A percentile compares a stretch with the other conserved stretches of the same genome.
phyloP scores from a whole-genome alignment of 2,797 vertebrate genomes.

The Macrochelys suwanniensis region DNA sequence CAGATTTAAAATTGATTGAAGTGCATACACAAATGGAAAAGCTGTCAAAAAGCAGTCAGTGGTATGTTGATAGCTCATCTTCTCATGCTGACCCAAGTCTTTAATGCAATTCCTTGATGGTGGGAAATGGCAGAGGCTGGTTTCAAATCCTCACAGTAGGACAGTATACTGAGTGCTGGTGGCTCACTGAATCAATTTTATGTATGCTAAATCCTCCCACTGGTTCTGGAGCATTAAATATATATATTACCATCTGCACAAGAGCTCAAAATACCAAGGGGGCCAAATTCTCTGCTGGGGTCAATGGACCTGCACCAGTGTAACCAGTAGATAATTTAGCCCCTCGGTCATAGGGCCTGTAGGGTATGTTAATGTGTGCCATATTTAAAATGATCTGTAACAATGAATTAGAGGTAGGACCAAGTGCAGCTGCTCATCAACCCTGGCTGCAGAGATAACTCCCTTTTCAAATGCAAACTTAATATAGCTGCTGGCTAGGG shows the following conservation, averaged over 20 bases:
- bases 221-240: not conserved
- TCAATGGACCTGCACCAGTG: not conserved
- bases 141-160: not conserved
- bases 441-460: not conserved
- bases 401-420: not conserved
- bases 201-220: not conserved
- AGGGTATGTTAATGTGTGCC: not conserved
- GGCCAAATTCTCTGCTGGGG: not conserved
- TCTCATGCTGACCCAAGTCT: constrained; percentile 37
- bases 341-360: not conserved
- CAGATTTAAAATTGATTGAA: constrained; percentile 67
- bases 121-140: not conserved
- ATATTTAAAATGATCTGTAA: not conserved
- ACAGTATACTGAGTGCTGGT: not conserved
- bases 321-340: not conserved
- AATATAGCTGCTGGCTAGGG: not conserved
- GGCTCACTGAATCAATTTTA: not conserved
- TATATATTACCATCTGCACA: not conserved
- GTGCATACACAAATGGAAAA: constrained; percentile 61
- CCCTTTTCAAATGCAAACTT: not conserved
- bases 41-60: constrained; percentile 35
- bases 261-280: not conserved
- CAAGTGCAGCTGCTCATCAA: not conserved
- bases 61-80: constrained; percentile 39
- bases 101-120: constrained; percentile 47